Percentiles rank a stretch among this genome's conserved stretches.
Evolutionary conservation across 92 coral and sea anemone genomes (phyloP).

Genomic region (Zoanthus solanderi): DNA sequence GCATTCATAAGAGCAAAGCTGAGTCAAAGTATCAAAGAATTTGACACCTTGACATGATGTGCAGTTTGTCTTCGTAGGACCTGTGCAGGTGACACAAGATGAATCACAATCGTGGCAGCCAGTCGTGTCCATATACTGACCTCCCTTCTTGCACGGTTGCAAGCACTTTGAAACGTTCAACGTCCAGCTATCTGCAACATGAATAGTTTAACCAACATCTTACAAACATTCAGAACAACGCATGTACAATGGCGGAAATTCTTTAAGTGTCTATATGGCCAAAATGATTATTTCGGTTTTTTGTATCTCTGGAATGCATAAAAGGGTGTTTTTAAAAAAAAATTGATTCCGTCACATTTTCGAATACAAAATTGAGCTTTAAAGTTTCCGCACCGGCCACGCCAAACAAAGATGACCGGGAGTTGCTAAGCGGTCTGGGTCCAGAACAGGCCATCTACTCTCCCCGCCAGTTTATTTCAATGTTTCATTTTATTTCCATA

Average conservation of each 20-base stretch:
- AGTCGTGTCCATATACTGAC: conserved; percentile 52
- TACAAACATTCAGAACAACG: neutral
- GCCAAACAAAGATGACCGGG: no score
- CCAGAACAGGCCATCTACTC: no score
- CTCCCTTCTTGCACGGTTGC: conserved; percentile 75
- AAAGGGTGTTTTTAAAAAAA: no score
- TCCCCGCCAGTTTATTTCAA: no score
- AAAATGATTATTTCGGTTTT: no score
- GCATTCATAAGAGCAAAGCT: conserved; percentile 80
- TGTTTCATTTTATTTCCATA: no score
- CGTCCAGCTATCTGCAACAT: conserved; percentile 74
- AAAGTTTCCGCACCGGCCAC: no score
- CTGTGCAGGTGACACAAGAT: conserved; percentile 80
- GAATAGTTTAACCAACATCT: neutral
- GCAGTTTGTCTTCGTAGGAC: conserved; percentile 80
- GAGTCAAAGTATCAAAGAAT: conserved; percentile 71
- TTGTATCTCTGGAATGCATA: no score
- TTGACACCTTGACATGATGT: conserved; percentile 90
- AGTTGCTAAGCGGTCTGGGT: no score
- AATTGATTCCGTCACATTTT: no score
- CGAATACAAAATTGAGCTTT: no score
- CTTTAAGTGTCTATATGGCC: neutral
- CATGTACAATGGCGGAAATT: neutral
- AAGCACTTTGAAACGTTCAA: conserved; percentile 68
- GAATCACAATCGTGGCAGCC: conserved; percentile 83